Evolutionary conservation across 2,888 invertebrate species (phyloP).

Genomic region (Coenonympha arcania): DNA sequence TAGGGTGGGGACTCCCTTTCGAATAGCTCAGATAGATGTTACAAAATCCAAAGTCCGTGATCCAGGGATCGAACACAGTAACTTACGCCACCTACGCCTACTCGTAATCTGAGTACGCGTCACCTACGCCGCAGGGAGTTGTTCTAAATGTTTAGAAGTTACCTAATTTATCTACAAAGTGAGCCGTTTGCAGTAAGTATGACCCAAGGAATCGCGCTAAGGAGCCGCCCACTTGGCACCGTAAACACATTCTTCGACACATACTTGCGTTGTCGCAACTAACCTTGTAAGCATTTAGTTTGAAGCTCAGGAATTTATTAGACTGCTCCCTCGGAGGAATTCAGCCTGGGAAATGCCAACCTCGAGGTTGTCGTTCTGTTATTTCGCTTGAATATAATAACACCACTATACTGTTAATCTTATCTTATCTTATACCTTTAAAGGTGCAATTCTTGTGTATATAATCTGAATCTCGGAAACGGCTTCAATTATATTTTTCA

Average conservation of each 20-base stretch:
- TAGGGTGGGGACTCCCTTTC: too few species aligned
- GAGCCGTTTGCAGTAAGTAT: constrained; percentile 22
- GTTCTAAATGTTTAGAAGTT: not conserved
- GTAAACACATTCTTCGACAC: constrained; percentile 73
- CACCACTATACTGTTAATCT: too few species aligned
- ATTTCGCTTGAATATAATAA: constrained; percentile 43
- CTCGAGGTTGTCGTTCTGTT: constrained; percentile 47
- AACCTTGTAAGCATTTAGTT: constrained; percentile 54
- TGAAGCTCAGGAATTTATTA: constrained; percentile 56
- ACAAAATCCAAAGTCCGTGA: too few species aligned
- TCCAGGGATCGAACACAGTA: too few species aligned
- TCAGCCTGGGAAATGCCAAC: constrained; percentile 47
- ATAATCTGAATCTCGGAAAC: too few species aligned
- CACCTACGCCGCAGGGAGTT: not conserved
- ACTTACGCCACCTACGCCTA: too few species aligned
- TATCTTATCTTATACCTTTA: too few species aligned
- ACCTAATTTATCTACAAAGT: constrained; percentile 28
- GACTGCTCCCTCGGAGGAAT: constrained; percentile 55
- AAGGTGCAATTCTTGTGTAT: too few species aligned
- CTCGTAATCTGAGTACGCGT: too few species aligned
- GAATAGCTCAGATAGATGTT: too few species aligned
- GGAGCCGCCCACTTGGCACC: constrained; percentile 67
- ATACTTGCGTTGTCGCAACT: constrained; percentile 68
- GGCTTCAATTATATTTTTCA: too few species aligned
- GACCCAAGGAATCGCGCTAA: constrained; percentile 44